phyloP scores from a whole-genome alignment of 2,888 invertebrate species.

The Octodonta nipae region DNA sequence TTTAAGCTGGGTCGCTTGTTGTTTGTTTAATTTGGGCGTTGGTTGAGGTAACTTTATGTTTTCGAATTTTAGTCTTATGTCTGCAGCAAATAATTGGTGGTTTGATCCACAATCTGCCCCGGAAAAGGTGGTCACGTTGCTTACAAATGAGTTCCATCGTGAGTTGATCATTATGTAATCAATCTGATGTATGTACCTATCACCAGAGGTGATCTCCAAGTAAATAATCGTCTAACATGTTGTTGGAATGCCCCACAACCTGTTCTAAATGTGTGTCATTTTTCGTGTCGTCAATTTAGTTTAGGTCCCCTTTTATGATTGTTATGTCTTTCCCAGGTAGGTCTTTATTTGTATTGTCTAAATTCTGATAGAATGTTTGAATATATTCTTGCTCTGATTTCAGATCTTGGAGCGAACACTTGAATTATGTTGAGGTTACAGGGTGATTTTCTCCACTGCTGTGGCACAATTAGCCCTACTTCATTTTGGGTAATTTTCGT shows the following conservation, averaged over 20 bases:
- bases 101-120: not conserved
- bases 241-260: conserved; percentile 2
- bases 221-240: not conserved
- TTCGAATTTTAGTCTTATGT: not conserved
- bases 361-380: not conserved
- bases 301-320: not conserved
- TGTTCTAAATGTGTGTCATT: not conserved
- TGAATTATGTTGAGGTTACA: not conserved
- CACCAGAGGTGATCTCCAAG: conserved; percentile 2
- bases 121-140: not conserved
- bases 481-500: not conserved
- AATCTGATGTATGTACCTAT: conserved; percentile 3
- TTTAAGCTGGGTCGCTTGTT: not conserved
- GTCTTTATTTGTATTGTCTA: not conserved
- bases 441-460: not conserved
- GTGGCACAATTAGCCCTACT: not conserved
- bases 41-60: not conserved
- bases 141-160: conserved; percentile 2
- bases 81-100: not conserved
- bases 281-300: not conserved
- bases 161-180: conserved; percentile 2
- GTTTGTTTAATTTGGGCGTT: conserved; percentile 1
- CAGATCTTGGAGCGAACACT: not conserved
- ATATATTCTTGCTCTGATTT: not conserved
- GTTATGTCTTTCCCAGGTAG: not conserved